Evolutionary conservation across 2,113 vertebrate genomes (phyloP), one percentile per base, ranked within the genome.

Genomic region (Sphaerodactylus townsendi): DNA sequence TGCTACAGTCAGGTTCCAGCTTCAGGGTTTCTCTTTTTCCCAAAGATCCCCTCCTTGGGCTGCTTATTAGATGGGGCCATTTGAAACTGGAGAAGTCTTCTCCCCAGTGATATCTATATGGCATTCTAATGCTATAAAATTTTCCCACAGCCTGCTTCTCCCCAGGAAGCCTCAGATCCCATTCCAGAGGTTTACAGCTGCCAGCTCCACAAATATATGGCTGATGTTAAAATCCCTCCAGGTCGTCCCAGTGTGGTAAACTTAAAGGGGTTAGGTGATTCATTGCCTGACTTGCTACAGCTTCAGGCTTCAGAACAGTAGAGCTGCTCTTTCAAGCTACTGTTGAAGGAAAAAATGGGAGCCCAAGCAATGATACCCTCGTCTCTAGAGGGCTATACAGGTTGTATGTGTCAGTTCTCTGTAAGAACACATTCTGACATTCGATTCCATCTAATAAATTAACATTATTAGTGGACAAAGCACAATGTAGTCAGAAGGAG

Each of bases 231-330:
- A 91, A 89, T 85, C 89, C 80, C 70, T 50, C 65, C 87, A 77
- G 64, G 48, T 91, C 89, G 81, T 82, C 74, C 82, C 10, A 76
- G 83, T 72, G 74, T 93, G 53, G n/a, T 87, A 88, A 71, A 39
- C 83, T 70, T 85, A 78, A 73, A 83, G 85, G 2, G 56, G 69
- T 94, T 87, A 90, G 79, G 81, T 93, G 86, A 88, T 91, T 86
- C 82, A 85, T 91, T 86, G 75, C 77, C 44, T 90, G 77, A 80
- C 86, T 62, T 28, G 59, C 76, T 68, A 84, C 79, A 66, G 64
- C 84, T 90, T 79, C 77, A 48, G 62, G 64, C 84, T 90, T 79
- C 77, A 48, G 64, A 88, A 91, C 77, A 71, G 46, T 77, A 53
- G 46, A 35, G 83, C 83, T 85, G 50, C 33, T 90, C 0, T 90